These are phyloP conservation scores for Seriola aureovittata DNA, from an alignment of 2,113 vertebrate genomes.

Conservation along the genomic window DNA sequence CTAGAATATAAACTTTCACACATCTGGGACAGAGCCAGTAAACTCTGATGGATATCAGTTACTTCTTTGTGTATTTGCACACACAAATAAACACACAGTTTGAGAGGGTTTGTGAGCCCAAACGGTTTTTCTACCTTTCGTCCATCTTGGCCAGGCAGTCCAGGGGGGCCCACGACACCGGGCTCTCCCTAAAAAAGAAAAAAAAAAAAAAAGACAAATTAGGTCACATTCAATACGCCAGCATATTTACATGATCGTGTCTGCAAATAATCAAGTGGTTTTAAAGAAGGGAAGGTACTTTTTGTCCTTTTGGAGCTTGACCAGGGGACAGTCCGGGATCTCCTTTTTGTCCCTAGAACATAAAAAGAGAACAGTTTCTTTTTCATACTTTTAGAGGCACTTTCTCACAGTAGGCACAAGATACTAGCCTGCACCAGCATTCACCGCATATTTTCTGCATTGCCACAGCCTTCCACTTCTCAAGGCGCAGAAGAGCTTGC, in stretches of 20 bases:
- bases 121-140: constrained; percentile 87
- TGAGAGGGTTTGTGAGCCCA: neutral
- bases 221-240: neutral
- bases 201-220: constrained; percentile 34
- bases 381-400: neutral
- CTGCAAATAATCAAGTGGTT: neutral
- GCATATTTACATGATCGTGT: neutral
- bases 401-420: neutral
- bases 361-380: constrained; percentile 23
- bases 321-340: constrained; percentile 93
- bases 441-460: constrained; percentile 11
- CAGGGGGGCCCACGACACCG: constrained; percentile 87
- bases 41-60: neutral
- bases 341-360: constrained; percentile 94
- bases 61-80: neutral
- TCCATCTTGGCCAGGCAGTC: constrained; percentile 89
- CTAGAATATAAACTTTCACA: neutral
- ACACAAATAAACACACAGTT: constrained; percentile 30
- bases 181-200: constrained; percentile 84
- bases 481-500: neutral
- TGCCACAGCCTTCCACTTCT: constrained; percentile 2
- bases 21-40: neutral
- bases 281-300: constrained; percentile 81
- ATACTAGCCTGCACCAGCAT: neutral
- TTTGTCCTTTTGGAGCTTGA: constrained; percentile 88